Conservation (phyloP, 2,888 invertebrate species). For the Nyleta sp. region DNA sequence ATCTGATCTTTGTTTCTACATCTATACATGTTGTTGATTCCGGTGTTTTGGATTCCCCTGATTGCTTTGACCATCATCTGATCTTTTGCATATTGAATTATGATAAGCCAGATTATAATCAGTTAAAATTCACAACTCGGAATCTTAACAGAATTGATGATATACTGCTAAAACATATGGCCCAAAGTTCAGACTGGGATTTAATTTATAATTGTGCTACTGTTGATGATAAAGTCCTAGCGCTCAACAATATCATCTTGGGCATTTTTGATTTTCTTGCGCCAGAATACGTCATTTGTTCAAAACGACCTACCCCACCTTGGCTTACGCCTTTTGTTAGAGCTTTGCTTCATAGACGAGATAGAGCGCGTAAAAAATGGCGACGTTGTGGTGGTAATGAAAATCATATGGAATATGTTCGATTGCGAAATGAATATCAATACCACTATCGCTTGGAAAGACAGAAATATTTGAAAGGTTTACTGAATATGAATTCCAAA, state of each 20-base stretch:
- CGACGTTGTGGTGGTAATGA: neutral
- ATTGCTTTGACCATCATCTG: constrained; percentile 6
- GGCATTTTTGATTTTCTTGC: neutral
- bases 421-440: neutral
- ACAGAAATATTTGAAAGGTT: neutral
- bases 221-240: neutral
- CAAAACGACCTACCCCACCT: neutral
- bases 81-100: neutral
- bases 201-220: neutral
- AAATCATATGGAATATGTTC: neutral
- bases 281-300: neutral
- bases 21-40: neutral
- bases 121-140: neutral
- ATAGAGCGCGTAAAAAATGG: neutral
- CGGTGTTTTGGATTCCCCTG: neutral
- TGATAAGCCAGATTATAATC: neutral
- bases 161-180: neutral
- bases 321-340: neutral
- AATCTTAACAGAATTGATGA: neutral
- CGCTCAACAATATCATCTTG: neutral
- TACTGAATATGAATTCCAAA: neutral
- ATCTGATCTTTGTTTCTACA: neutral
- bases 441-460: neutral
- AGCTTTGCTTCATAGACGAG: neutral
- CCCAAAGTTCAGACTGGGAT: neutral